Conservation (phyloP, 2,113 vertebrate genomes). For the Melanotaenia duboulayi region DNA sequence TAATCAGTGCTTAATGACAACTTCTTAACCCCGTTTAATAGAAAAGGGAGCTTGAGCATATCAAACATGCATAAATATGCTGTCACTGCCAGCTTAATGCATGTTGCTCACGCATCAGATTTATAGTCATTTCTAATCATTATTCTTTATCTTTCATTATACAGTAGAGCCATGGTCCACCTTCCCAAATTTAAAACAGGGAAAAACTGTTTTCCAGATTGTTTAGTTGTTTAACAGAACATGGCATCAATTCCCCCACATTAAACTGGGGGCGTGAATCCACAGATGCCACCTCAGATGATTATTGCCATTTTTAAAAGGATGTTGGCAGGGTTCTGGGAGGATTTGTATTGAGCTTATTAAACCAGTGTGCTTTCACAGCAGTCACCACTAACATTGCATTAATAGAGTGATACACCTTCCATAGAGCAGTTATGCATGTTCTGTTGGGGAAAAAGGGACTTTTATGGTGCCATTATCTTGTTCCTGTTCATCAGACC, state of each 20-base stretch:
- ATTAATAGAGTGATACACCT: slow-evolving; percentile 14
- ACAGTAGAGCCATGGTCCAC: slow-evolving; percentile 19
- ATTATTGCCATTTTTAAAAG: slow-evolving; percentile 60
- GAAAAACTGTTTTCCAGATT: slow-evolving; percentile 54
- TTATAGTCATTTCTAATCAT: slow-evolving; percentile 11
- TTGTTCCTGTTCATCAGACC: not conserved
- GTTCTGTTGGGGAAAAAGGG: not conserved
- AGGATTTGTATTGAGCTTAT: slow-evolving; percentile 61
- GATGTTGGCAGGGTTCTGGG: slow-evolving; percentile 58
- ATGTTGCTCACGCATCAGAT: slow-evolving; percentile 1
- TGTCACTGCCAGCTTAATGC: not conserved
- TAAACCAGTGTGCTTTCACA: slow-evolving; percentile 54
- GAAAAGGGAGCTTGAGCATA: not conserved
- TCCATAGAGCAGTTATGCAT: not conserved
- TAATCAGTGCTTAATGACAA: slow-evolving; percentile 39
- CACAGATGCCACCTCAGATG: slow-evolving; percentile 71
- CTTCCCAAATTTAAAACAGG: slow-evolving; percentile 40
- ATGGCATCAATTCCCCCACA: slow-evolving; percentile 51
- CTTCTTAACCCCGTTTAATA: not conserved
- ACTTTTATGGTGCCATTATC: not conserved
- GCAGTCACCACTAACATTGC: slow-evolving; percentile 31
- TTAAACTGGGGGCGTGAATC: slow-evolving; percentile 61
- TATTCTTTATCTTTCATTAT: slow-evolving; percentile 14
- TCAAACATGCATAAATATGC: not conserved
- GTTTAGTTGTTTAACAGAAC: slow-evolving; percentile 52